These are phyloP conservation scores for Reticulitermes speratus DNA, from an alignment of 1,140 invertebrate genomes.

Conservation along the genomic window DNA sequence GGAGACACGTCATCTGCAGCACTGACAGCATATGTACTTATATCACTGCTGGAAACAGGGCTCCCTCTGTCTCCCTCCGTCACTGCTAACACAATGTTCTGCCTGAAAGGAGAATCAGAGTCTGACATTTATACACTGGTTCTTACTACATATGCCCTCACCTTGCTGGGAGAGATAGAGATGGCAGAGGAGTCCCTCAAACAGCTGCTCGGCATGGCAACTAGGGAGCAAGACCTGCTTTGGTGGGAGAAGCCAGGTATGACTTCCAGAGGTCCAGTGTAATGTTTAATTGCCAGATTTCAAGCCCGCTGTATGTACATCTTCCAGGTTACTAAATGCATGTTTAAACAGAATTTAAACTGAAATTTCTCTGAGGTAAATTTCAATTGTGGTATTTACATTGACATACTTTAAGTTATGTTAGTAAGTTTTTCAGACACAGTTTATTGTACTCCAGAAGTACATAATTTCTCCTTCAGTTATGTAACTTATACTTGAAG, in stretches of 20 bases:
- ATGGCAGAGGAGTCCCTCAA: slow-evolving; percentile 35
- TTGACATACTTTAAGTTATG: no score
- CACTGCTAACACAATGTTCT: slow-evolving; percentile 56
- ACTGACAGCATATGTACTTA: slow-evolving; percentile 66
- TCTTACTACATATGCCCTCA: slow-evolving; percentile 60
- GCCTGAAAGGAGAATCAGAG: slow-evolving; percentile 52
- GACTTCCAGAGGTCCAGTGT: neutral
- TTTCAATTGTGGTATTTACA: no score
- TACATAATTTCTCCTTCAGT: no score
- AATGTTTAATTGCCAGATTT: no score
- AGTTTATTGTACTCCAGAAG: no score
- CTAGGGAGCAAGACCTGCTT: slow-evolving; percentile 41
- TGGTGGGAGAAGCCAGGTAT: slow-evolving; percentile 48
- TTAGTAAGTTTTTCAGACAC: no score
- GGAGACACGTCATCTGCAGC: slow-evolving; percentile 57
- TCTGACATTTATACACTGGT: slow-evolving; percentile 57
- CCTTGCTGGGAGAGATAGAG: slow-evolving; percentile 50
- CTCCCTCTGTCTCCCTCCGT: slow-evolving; percentile 46
- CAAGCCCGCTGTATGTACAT: no score
- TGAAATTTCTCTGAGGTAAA: no score
- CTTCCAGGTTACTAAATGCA: no score
- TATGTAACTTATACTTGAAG: no score
- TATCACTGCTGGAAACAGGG: slow-evolving; percentile 61
- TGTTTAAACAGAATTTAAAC: no score
- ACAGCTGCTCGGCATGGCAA: slow-evolving; percentile 35